These are phyloP conservation scores for Halcyon badia DNA, from an alignment of 2,797 vertebrate species.

Conservation along the genomic window DNA sequence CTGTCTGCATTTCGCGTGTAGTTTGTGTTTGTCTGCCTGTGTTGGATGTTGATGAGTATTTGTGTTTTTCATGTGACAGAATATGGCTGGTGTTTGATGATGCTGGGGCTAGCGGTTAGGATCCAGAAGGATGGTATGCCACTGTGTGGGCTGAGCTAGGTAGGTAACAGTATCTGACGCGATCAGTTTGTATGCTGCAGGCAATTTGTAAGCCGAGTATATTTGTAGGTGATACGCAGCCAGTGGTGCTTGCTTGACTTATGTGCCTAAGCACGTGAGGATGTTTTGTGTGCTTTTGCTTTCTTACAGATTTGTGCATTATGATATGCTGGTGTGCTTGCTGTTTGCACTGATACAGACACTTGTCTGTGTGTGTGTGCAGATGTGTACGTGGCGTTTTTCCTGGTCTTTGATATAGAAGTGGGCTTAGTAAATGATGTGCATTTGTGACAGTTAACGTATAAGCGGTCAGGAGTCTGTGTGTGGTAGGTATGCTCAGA, in stretches of 20 bases:
- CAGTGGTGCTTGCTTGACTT: neutral
- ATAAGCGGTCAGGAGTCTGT: neutral
- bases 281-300: neutral
- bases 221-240: neutral
- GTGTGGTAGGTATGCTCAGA: neutral
- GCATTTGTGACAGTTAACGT: neutral
- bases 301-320: accelerated
- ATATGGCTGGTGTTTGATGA: slow-evolving; percentile 38
- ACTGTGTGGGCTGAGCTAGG: slow-evolving; percentile 51
- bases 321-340: neutral
- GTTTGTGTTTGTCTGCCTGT: slow-evolving; percentile 22
- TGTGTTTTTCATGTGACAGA: slow-evolving; percentile 45
- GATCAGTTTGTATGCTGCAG: slow-evolving; percentile 38
- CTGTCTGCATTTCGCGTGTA: neutral
- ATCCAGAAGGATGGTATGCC: slow-evolving; percentile 32
- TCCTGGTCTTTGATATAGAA: neutral
- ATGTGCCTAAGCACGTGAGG: neutral
- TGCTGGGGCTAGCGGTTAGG: slow-evolving; percentile 21
- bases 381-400: neutral
- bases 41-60: slow-evolving; percentile 51
- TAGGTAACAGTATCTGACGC: slow-evolving; percentile 18
- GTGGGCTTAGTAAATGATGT: neutral
- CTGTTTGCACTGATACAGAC: neutral
- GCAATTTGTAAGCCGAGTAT: neutral
- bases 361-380: neutral